Percentiles rank a stretch among this genome's conserved stretches.
Conservation (phyloP, 1,140 invertebrate genomes). For the Chrysomallon squamiferum region DNA sequence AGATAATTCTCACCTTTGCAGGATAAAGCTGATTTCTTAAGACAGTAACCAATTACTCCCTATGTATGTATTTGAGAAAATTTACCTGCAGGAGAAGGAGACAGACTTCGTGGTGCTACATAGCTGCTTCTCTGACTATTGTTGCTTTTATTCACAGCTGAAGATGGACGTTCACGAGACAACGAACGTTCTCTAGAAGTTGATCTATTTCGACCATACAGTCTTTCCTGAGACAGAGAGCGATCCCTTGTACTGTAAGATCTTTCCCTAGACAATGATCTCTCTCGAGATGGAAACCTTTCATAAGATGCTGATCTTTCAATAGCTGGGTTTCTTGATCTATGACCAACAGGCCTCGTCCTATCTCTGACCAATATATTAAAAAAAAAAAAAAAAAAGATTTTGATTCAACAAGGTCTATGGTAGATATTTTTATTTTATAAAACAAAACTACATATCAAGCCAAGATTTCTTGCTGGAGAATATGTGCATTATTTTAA, state of each 20-base stretch:
- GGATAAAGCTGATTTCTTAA: no score
- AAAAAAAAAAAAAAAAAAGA: neutral
- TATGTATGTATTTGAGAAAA: neutral
- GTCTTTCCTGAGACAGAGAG: conserved; percentile 39
- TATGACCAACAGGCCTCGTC: conserved; percentile 14
- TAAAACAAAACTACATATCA: no score
- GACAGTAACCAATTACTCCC: no score
- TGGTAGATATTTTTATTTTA: no score
- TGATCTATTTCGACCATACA: conserved; percentile 21
- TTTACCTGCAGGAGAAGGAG: conserved; percentile 44
- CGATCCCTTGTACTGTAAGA: conserved; percentile 25
- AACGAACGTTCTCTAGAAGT: conserved; percentile 21
- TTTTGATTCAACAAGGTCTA: no score
- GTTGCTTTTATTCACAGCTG: conserved; percentile 36
- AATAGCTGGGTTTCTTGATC: conserved; percentile 21
- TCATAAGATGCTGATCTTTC: conserved; percentile 38
- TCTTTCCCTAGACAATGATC: conserved; percentile 27
- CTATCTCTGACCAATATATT: conserved; percentile 25
- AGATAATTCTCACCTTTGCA: no score
- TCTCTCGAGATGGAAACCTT: conserved; percentile 33
- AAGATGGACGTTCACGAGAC: conserved; percentile 35
- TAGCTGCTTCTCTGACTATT: conserved; percentile 33
- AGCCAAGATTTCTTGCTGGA: no score
- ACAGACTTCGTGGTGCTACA: conserved; percentile 35
- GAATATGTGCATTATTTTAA: no score